Percentiles rank a stretch among this genome's conserved stretches.
These are phyloP conservation scores for Maconellicoccus hirsutus DNA, from an alignment of 1,140 invertebrate genomes.

Conservation along the genomic window DNA sequence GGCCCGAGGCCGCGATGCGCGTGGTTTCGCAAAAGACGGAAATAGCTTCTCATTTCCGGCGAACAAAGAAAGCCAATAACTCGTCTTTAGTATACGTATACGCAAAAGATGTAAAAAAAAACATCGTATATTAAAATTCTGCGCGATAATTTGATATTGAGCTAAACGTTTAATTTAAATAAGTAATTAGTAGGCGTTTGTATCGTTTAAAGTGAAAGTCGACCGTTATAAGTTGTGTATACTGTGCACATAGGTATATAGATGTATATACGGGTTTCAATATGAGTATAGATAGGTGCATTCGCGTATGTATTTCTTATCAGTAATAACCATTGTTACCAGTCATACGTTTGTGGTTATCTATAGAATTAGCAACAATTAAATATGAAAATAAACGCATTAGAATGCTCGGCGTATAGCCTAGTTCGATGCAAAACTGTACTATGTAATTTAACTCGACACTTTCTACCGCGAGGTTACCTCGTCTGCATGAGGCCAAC, in stretches of 20 bases:
- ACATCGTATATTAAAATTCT: neutral
- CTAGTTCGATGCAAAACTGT: too few species aligned
- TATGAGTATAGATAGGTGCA: neutral
- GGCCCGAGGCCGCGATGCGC: too few species aligned
- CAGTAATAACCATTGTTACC: neutral
- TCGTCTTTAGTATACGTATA: too few species aligned
- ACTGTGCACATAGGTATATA: neutral
- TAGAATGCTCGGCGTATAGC: too few species aligned
- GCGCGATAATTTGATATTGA: conserved; percentile 2
- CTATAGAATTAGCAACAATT: too few species aligned
- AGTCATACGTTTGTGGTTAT: neutral
- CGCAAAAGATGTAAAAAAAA: too few species aligned
- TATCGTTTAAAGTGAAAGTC: conserved; percentile 9
- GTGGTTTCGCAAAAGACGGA: neutral
- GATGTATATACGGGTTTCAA: neutral
- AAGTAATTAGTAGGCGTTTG: conserved; percentile 8
- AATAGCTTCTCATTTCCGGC: neutral
- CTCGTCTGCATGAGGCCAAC: too few species aligned
- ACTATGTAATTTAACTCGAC: too few species aligned
- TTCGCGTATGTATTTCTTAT: neutral
- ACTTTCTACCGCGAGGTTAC: too few species aligned
- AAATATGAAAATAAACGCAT: too few species aligned
- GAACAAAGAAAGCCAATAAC: neutral
- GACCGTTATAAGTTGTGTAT: too few species aligned
- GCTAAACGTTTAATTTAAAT: conserved; percentile 8